Evolutionary conservation across 1,140 invertebrate species (phyloP).

Genomic region (Diuraphis noxia): DNA sequence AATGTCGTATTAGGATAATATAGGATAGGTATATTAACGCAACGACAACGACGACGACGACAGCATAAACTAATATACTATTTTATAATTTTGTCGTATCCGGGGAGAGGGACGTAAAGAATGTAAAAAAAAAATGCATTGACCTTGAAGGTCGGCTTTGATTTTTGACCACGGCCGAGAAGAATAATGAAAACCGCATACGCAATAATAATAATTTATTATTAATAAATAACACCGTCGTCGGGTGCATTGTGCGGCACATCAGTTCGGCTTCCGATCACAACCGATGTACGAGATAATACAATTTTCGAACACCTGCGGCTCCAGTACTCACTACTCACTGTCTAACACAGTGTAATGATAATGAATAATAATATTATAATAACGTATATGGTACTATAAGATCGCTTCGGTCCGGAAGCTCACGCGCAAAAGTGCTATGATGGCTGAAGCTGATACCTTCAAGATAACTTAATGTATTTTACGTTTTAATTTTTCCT

Average conservation of each 20-base stretch:
- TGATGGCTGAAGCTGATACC: no score
- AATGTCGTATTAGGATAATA: neutral
- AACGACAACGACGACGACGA: neutral
- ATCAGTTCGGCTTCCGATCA: neutral
- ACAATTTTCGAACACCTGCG: neutral
- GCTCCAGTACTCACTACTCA: neutral
- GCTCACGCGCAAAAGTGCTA: neutral
- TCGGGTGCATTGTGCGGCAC: neutral
- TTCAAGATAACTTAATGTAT: neutral
- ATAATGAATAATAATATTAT: neutral
- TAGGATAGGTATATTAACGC: neutral
- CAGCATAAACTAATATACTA: neutral
- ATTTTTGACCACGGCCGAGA: conserved; percentile 2
- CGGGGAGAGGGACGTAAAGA: neutral
- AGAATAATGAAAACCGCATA: neutral
- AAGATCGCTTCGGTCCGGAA: neutral
- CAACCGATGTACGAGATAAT: conserved; percentile 1
- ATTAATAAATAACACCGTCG: neutral
- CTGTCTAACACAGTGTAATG: neutral
- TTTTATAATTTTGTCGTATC: neutral
- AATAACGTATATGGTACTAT: neutral
- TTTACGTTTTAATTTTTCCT: neutral
- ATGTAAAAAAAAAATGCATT: neutral
- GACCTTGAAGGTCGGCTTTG: conserved; percentile 11
- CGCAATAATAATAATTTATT: neutral